Evolutionary conservation across 2,888 invertebrate genomes (phyloP).

Genomic region (Dendrolimus houi): DNA sequence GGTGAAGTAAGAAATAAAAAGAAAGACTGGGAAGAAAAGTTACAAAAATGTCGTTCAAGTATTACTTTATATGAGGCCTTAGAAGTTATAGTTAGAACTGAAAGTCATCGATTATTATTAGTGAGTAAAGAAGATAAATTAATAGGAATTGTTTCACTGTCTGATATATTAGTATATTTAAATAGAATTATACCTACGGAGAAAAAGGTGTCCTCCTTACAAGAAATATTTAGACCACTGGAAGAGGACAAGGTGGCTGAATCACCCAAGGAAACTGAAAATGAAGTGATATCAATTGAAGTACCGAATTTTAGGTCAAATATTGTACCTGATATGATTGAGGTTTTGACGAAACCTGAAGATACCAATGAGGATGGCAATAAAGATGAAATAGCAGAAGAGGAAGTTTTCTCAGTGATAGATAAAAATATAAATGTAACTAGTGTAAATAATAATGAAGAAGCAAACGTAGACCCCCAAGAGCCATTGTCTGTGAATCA

Average conservation of each 20-base stretch:
- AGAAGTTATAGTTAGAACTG: slow-evolving; percentile 94
- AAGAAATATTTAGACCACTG: slow-evolving; percentile 67
- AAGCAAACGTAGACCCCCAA: slow-evolving; percentile 24
- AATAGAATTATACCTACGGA: slow-evolving; percentile 69
- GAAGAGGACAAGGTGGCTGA: slow-evolving; percentile 67
- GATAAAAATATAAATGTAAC: background rate
- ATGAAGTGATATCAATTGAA: slow-evolving; percentile 58
- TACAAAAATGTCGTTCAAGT: slow-evolving; percentile 90
- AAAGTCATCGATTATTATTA: slow-evolving; percentile 79
- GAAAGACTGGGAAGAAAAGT: slow-evolving; percentile 94
- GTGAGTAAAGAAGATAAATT: slow-evolving; percentile 68
- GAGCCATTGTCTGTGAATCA: slow-evolving; percentile 21
- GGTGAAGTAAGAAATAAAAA: slow-evolving; percentile 91
- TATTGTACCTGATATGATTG: slow-evolving; percentile 37
- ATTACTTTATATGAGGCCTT: slow-evolving; percentile 90
- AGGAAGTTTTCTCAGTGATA: background rate
- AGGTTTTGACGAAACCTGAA: slow-evolving; percentile 25
- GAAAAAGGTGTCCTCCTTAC: slow-evolving; percentile 65
- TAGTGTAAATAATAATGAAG: slow-evolving; percentile 11
- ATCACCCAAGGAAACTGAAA: slow-evolving; percentile 60
- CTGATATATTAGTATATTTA: slow-evolving; percentile 70
- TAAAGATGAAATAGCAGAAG: slow-evolving; percentile 10
- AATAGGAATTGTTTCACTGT: slow-evolving; percentile 65
- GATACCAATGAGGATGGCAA: slow-evolving; percentile 10
- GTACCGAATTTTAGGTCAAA: slow-evolving; percentile 46